phyloP scores from a whole-genome alignment of 2,888 invertebrate genomes.

The Chironomus tentans region DNA sequence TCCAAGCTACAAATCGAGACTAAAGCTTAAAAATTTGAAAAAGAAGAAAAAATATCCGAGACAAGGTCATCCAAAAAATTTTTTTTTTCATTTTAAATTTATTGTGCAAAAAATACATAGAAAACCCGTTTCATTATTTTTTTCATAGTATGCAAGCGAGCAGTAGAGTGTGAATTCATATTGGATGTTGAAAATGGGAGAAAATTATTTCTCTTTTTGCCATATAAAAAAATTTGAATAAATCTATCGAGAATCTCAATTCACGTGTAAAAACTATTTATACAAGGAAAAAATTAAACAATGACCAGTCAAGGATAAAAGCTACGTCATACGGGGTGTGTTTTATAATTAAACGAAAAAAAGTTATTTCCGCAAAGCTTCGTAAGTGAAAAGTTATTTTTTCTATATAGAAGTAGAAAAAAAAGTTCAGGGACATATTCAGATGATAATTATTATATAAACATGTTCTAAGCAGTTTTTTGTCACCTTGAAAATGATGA shows the following conservation, averaged over 20 bases:
- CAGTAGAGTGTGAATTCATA: neutral
- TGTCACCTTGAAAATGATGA: too few species aligned
- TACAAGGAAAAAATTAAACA: neutral
- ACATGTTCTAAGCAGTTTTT: too few species aligned
- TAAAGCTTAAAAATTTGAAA: neutral
- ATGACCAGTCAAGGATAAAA: constrained; percentile 1
- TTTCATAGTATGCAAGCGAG: neutral
- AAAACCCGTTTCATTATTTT: neutral
- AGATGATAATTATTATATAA: too few species aligned
- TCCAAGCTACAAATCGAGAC: too few species aligned
- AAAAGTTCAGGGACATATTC: too few species aligned
- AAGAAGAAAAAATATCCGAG: constrained; percentile 1
- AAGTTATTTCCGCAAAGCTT: neutral
- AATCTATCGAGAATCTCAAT: too few species aligned
- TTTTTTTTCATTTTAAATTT: neutral
- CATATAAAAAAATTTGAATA: too few species aligned
- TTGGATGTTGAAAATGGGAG: neutral
- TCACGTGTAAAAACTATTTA: too few species aligned
- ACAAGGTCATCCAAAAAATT: constrained; percentile 16
- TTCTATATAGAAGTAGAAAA: too few species aligned
- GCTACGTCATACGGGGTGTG: neutral
- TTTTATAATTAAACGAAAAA: neutral
- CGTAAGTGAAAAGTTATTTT: too few species aligned
- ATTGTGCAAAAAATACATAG: constrained; percentile 19
- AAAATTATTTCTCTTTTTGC: neutral